Conservation (phyloP, 1,140 invertebrate species). For the Drosophila santomea region DNA sequence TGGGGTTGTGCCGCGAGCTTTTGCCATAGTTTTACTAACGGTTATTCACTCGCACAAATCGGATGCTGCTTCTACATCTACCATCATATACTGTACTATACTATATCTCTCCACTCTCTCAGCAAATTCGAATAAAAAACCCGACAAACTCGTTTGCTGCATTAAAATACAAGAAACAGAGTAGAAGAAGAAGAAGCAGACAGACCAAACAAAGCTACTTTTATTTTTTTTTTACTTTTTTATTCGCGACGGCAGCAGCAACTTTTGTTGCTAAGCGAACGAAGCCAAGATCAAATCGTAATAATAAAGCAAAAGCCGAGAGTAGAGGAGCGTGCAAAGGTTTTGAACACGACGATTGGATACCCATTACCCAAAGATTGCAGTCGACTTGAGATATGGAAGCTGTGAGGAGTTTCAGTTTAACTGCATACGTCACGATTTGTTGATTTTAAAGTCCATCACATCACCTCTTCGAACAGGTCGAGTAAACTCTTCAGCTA, state of each 20-base stretch:
- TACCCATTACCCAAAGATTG: slow-evolving; percentile 2
- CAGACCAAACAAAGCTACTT: slow-evolving; percentile 54
- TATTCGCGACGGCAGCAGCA: slow-evolving; percentile 26
- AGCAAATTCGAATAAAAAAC: slow-evolving; percentile 40
- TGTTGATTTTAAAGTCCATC: no score
- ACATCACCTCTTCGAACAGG: background rate
- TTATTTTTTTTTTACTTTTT: slow-evolving; percentile 26
- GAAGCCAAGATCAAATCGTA: slow-evolving; percentile 68
- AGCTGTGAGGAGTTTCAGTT: no score
- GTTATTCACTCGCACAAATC: slow-evolving; percentile 33
- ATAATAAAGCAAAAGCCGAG: slow-evolving; percentile 34
- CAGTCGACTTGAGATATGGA: no score
- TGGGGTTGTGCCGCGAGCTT: slow-evolving; percentile 32
- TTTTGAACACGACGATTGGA: background rate
- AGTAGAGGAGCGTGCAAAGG: background rate
- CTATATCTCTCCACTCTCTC: background rate
- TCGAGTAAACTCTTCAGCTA: background rate
- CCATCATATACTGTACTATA: background rate
- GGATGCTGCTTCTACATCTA: background rate
- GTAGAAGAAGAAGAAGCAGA: slow-evolving; percentile 41
- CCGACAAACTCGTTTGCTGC: slow-evolving; percentile 68
- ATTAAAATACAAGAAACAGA: slow-evolving; percentile 47
- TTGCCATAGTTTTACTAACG: slow-evolving; percentile 30
- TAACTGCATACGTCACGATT: no score
- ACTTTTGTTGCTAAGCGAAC: slow-evolving; percentile 76